These are phyloP conservation scores for Periophthalmodon schlosseri DNA, from an alignment of 2,113 vertebrate species.

Conservation along the genomic window DNA sequence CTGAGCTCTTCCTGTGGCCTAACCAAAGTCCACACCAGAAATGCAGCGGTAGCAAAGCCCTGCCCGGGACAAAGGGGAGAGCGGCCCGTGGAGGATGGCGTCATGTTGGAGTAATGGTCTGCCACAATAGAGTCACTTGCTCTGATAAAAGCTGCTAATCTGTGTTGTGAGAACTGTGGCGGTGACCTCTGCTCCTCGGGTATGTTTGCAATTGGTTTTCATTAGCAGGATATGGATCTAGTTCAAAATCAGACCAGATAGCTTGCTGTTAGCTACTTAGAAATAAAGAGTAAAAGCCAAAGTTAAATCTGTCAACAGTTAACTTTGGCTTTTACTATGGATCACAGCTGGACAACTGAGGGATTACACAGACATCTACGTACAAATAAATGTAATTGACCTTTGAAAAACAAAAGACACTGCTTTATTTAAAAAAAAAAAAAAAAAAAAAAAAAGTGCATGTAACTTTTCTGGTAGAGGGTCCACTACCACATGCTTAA, in stretches of 20 bases:
- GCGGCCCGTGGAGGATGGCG: conserved; percentile 50
- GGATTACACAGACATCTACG: no score
- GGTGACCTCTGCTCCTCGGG: conserved; percentile 28
- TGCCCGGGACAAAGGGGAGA: conserved; percentile 51
- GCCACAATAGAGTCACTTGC: conserved; percentile 58
- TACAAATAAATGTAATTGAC: no score
- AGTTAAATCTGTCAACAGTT: no score
- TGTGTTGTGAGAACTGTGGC: conserved; percentile 47
- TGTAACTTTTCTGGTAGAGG: no score
- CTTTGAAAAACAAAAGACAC: no score
- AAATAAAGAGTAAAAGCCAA: no score
- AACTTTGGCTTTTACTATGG: no score
- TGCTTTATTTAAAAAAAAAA: no score
- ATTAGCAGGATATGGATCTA: not conserved
- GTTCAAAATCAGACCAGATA: not conserved
- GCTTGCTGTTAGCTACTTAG: no score
- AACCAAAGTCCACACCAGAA: conserved; percentile 71
- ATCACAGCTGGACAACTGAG: no score
- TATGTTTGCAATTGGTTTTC: conserved; percentile 21
- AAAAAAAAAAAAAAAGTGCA: no score
- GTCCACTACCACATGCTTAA: no score
- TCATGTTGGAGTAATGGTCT: conserved; percentile 71
- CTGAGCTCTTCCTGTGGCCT: conserved; percentile 68
- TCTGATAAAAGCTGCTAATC: conserved; percentile 63
- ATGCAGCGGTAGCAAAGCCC: conserved; percentile 71